Conservation (phyloP, 2,888 invertebrate species). For the Charanyca ferruginea region DNA sequence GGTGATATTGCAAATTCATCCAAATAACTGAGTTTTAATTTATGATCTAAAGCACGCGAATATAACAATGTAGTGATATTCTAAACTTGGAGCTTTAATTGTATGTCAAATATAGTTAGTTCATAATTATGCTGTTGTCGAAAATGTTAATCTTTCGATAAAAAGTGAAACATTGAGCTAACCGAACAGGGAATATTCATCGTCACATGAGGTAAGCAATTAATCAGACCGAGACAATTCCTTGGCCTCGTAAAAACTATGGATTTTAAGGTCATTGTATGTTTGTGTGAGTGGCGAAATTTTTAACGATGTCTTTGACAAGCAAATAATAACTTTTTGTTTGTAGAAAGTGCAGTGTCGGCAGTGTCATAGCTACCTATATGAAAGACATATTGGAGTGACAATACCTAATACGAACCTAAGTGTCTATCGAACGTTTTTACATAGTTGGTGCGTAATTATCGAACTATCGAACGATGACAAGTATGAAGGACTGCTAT, state of each 20-base stretch:
- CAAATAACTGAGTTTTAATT: too few species aligned
- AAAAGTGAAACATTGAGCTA: constrained; percentile 4
- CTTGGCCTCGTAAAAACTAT: constrained; percentile 63
- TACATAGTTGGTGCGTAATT: background rate
- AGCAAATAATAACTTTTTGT: background rate
- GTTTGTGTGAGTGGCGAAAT: constrained; percentile 10
- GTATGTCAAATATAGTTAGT: too few species aligned
- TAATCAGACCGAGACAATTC: constrained; percentile 63
- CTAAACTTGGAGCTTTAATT: too few species aligned
- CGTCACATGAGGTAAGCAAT: constrained; percentile 47
- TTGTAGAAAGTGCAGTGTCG: background rate
- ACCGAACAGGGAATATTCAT: constrained; percentile 24
- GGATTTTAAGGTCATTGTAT: constrained; percentile 48
- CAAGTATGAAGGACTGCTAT: constrained; percentile 5
- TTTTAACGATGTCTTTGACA: background rate
- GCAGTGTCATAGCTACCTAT: background rate
- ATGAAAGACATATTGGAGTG: too few species aligned
- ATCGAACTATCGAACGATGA: constrained; percentile 19
- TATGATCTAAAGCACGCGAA: too few species aligned
- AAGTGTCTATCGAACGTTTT: background rate
- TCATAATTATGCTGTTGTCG: too few species aligned
- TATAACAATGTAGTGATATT: too few species aligned
- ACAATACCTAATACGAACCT: too few species aligned
- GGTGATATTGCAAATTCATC: too few species aligned
- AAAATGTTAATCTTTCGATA: background rate